Evolutionary conservation across 1,140 invertebrate genomes (phyloP), one percentile per base, ranked within the genome.

Genomic region (Drosophila bifasciata): DNA sequence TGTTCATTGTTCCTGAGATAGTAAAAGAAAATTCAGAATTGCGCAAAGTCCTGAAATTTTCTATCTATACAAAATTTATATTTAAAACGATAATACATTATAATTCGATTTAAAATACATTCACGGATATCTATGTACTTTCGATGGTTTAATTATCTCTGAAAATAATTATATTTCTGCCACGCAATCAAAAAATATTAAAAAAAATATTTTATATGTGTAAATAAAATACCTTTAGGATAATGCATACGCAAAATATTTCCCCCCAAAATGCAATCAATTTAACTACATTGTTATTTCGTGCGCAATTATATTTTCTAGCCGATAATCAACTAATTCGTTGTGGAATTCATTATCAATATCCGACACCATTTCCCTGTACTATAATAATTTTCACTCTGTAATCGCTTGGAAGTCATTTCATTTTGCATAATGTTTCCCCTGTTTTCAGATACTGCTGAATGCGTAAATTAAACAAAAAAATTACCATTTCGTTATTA

Each of bases 401-500:
- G 39, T 67, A 55, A 68, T 68, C 41, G 40, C 56, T 23, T 40
- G 25, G 25, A 48, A 56, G 13, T 23, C 63, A 48, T 56, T 67
- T 23, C n/a, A 48, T 48, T 68, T 68, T 68, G 50, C 64, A 68
- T 68, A 68, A 40, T 36, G 11, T 41, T 41, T 43, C 9, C 21
- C 16, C 9, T 15, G 19, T 45, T n/a, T 46, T 40, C 2, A 3
- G n/a, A 16, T 55, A 32, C 9, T 56, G 32, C 62, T 68, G 62
- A 68, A 17, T 4, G 50, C 32, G 64, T 68, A 56, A 68, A 56
- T 68, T 67, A 53, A 25, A n/a, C 61, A 6, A 53, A 66, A 66
- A 52, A 36, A 61, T 19, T 52, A 46, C 49, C 51, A 68, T 55
- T 68, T 40, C 28, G 39, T n/a, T 9, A 13, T 36, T 36, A 36